phyloP scores from a whole-genome alignment of 2,888 invertebrate genomes.

The Pocota personata region DNA sequence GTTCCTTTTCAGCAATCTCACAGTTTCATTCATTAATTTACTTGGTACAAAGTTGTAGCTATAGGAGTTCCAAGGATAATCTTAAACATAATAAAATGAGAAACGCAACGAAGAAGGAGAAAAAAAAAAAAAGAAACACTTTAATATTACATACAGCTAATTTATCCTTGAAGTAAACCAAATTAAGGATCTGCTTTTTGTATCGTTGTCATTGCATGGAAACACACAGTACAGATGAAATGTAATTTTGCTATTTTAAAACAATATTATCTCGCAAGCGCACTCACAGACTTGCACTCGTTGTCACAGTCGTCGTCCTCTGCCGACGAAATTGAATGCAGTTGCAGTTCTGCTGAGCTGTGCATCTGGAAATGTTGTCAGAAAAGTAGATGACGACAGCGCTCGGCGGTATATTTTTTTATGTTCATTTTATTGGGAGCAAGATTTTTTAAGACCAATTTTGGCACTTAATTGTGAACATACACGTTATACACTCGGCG shows the following conservation, averaged over 20 bases:
- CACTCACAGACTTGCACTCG: conserved; percentile 34
- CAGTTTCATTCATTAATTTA: conserved; percentile 49
- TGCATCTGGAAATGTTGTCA: conserved; percentile 3
- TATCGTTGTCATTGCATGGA: conserved; percentile 16
- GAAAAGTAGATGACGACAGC: neutral
- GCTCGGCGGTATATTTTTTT: neutral
- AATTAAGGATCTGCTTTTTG: conserved; percentile 54
- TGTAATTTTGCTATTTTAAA: conserved; percentile 62
- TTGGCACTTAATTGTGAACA: conserved; percentile 28
- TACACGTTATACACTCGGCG: neutral
- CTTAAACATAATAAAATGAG: conserved; percentile 15
- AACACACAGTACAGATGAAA: conserved; percentile 31
- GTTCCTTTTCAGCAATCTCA: conserved; percentile 22
- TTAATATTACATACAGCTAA: conserved; percentile 59
- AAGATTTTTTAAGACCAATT: conserved; percentile 41
- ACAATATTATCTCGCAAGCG: conserved; percentile 59
- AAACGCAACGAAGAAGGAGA: conserved; percentile 22
- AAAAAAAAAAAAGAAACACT: neutral
- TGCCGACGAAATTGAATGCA: conserved; percentile 32
- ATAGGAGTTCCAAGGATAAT: conserved; percentile 28
- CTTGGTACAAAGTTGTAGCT: conserved; percentile 26
- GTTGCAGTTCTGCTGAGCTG: conserved; percentile 14
- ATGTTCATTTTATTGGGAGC: conserved; percentile 29
- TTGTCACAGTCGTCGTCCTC: conserved; percentile 18
- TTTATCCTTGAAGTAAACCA: conserved; percentile 58